Base-by-base conservation (phyloP, 2,797 vertebrate genomes). In the Anabas testudineus region DNA sequence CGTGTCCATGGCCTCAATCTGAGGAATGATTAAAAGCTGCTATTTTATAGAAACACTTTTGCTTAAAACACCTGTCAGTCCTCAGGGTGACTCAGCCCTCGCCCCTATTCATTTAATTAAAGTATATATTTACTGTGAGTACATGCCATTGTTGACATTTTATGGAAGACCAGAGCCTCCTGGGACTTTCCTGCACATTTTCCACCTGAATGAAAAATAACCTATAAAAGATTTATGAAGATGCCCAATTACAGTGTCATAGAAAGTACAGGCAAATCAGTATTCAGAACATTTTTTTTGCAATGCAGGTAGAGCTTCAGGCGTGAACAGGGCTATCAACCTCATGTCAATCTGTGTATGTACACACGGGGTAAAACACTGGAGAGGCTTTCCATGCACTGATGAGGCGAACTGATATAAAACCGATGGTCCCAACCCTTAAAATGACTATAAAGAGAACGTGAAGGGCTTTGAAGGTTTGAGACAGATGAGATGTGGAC, bases 1-100 rank as follows among this genome's bases (percentile, higher is more conserved):
- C 12, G 30, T 49, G 39, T 58, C 54, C 70, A 14, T 18, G 22
- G 10, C 59, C 72, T 76, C 71, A 58, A 77, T 73, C 30, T 63
- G 41, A 62, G 47, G 66, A 63, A 82, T 65, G 64, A 82, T 81
- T 73, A 39, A 71, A 69, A 82, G 7, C 60, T 71, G 26, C 59
- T 73, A 30, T 58, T 81, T 59, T 28, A 45, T 28, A 21, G 32
- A 34, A 19, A 60, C 48, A 64, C 2, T 13, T 60, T 55, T 58
- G 48, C 26, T 51, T 18, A 10, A 68, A 83, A 76, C 60, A 55
- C 66, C 46, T 65, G 70, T 41, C 76, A 65, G 41, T 69, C 68
- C 47, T 45, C 16, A 10, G 41, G 24, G 58, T 10, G 43, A 21
- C 30, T 32, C 32, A 22, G 56, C 10, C 10, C 2, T 55, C 30